phyloP scores from a whole-genome alignment of 2,888 invertebrate genomes.

The Ochropacha duplaris region DNA sequence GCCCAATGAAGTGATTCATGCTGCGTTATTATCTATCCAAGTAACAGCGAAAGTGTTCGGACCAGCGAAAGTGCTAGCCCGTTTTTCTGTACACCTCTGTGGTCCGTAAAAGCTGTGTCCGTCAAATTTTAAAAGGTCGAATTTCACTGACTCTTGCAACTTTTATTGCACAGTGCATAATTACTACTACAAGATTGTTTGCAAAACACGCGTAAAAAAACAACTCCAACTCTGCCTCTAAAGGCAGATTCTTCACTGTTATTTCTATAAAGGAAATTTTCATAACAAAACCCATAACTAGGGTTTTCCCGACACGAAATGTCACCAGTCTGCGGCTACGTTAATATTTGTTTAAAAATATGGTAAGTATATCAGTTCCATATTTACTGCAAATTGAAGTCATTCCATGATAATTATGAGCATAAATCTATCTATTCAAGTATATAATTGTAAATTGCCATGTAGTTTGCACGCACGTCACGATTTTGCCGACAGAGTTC shows the following conservation, averaged over 20 bases:
- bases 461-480: constrained; percentile 7
- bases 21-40: constrained; percentile 42
- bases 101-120: constrained; percentile 11
- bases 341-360: too few relatives aligned
- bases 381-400: background rate
- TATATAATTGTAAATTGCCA: background rate
- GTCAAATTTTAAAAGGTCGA: constrained; percentile 47
- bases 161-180: background rate
- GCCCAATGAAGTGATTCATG: constrained; percentile 56
- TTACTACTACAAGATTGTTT: background rate
- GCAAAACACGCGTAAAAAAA: too few relatives aligned
- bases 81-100: constrained; percentile 26
- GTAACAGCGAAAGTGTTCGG: constrained; percentile 68
- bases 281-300: background rate
- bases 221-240: background rate
- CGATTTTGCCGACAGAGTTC: constrained; percentile 12
- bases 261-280: background rate
- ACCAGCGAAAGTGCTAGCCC: constrained; percentile 59
- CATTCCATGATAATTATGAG: background rate
- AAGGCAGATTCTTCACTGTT: background rate
- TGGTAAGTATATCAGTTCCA: too few relatives aligned
- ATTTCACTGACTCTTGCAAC: constrained; percentile 34
- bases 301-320: background rate
- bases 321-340: background rate
- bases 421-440: background rate